These are phyloP conservation scores for Papilio dardanus DNA, from an alignment of 1,140 invertebrate genomes.

Conservation along the genomic window DNA sequence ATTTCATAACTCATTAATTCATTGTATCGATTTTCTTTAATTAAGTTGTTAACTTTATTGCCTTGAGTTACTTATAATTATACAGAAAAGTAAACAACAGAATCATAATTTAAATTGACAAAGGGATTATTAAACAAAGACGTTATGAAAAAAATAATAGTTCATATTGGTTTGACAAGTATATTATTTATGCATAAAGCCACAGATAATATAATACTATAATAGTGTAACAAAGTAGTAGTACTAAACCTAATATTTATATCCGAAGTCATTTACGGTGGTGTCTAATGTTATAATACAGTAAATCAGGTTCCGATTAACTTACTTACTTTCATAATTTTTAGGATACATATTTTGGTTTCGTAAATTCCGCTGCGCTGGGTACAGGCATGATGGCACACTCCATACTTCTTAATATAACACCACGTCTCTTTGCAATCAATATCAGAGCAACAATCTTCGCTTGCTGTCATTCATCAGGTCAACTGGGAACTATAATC, in stretches of 20 bases:
- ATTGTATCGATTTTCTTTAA: too few relatives aligned
- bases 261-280: too few relatives aligned
- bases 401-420: slow-evolving; percentile 62
- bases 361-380: slow-evolving; percentile 54
- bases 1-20: background rate
- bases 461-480: slow-evolving; percentile 64
- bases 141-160: background rate
- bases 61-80: background rate
- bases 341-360: slow-evolving; percentile 46
- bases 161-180: too few relatives aligned
- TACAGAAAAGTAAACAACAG: background rate
- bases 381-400: slow-evolving; percentile 56
- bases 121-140: background rate
- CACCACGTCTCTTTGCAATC: slow-evolving; percentile 64
- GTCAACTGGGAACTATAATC: slow-evolving; percentile 63
- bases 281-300: background rate
- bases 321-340: slow-evolving; percentile 36
- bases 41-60: background rate
- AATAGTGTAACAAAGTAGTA: background rate
- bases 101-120: background rate
- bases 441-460: slow-evolving; percentile 63
- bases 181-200: too few relatives aligned
- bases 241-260: too few relatives aligned
- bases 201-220: too few relatives aligned
- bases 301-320: slow-evolving; percentile 3